Evolutionary conservation across 2,113 vertebrate species (phyloP), one percentile per base, ranked within the genome.

Genomic region (Salvelinus alpinus): DNA sequence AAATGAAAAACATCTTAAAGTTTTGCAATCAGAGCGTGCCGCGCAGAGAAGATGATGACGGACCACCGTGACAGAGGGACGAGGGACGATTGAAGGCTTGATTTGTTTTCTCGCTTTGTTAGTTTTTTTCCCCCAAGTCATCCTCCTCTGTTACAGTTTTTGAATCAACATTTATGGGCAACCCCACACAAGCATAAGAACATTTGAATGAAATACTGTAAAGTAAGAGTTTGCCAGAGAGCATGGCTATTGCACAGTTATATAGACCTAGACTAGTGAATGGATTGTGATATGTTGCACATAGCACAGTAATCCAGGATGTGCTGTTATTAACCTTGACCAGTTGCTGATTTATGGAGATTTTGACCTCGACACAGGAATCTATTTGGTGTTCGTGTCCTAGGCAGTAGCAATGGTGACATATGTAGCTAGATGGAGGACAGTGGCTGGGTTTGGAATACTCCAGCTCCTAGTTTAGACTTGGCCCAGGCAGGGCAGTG

Each of bases 1-100:
- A 79, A 84, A 86, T 73, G 70, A 79, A 81, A 81, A 82, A 85
- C 85, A 79, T 76, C 71, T 82, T 60, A 79, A 71, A 73, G 38
- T 78, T 70, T 34, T 2, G 44, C 38, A 85, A 82, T 87, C 78
- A 81, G 78, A 70, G 47, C 5, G 62, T 20, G 48, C 77, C 57
- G 31, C 62, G 51, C n/a, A 73, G 78, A 7, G 6, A 66, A 25
- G 69, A 83, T 54, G 82, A 82, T 72, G 79, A 75, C 4, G 29
- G 79, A 74, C 71, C 70, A 38, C 78, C 16, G 3, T 69, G 67
- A 18, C 14, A 20, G 64, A 65, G 12, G 0, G 51, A 16, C 67
- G 62, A 82, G 70, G 71, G 44, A 44, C 73, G 70, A 51, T n/a
- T 82, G n/a, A 59, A 60, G 16, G 4, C 8, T 29, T 54, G 66